Evolutionary conservation across 2,888 invertebrate genomes (phyloP), one percentile per base, ranked within the genome.

Genomic region (Tetropium fuscum): DNA sequence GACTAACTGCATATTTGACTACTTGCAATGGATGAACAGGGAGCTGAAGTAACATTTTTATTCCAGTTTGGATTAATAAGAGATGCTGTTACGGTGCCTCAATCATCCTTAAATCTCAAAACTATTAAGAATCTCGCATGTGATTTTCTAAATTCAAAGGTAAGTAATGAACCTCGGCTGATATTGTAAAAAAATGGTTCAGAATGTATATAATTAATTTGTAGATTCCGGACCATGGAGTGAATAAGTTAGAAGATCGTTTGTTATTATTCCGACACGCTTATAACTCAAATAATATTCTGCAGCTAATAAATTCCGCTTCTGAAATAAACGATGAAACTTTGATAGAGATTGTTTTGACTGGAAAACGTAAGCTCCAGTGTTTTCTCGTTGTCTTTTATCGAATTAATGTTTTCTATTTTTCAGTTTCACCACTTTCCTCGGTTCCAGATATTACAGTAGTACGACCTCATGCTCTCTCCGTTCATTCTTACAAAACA

Each of bases 401-500:
- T 51, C 5, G n/a, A 19, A n/a, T 3, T 41, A 18, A 11, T n/a
- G 5, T 2, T 18, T 18, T 32, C 27, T 45, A 22, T 4, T 30
- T 40, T 25, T 22, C 8, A 11, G 2, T 5, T 25, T 62, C 68
- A 58, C 63, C 66, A 53, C 70, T 67, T 48, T 61, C 69, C 47
- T 67, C 69, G 22, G 60, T 61, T 16, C 73, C 79, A 43, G 80
- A 81, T 43, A 68, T 89, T 76, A 88, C 89, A 60, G 85, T 84
- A 70, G 84, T 90, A 73, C 88, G 94, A 79, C 95, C 98, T 53
- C 98, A 99, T 85, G 90, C 94, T 69, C 88, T 99, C 56, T 90
- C 91, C 71, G 97, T 99, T 68, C 98, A 99, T 86, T 98, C 98
- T 18, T 99, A 98, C 85, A 98, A 97, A 86, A 93, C 95, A 70